Conservation (phyloP, 2,113 vertebrate genomes). For the Pandion haliaetus region DNA sequence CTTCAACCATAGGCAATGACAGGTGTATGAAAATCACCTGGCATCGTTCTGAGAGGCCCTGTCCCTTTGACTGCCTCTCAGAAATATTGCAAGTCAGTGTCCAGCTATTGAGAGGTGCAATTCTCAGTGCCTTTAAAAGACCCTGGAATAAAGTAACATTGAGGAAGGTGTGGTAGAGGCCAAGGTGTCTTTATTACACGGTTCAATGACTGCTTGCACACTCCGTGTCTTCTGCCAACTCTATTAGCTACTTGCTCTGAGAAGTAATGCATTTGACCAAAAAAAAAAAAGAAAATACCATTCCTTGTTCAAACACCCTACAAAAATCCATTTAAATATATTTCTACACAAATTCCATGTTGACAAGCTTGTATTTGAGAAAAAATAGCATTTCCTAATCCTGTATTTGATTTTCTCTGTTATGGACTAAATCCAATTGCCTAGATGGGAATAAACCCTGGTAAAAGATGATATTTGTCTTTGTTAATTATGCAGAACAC, state of each 20-base stretch:
- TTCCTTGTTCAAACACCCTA: not conserved
- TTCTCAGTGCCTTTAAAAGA: not conserved
- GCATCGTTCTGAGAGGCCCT: not conserved
- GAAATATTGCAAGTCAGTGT: not conserved
- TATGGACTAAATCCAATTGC: slow-evolving; percentile 29
- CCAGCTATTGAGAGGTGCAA: not conserved
- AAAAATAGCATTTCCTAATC: slow-evolving; percentile 51
- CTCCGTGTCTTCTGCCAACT: not conserved
- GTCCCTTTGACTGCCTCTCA: not conserved
- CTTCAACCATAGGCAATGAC: not conserved
- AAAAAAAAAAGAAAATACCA: not conserved
- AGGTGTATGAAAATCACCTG: not conserved
- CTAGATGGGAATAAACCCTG: slow-evolving; percentile 8
- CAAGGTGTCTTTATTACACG: not conserved
- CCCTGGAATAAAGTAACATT: not conserved
- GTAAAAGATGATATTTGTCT: slow-evolving; percentile 46
- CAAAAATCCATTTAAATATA: slow-evolving; percentile 23
- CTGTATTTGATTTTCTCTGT: slow-evolving; percentile 30
- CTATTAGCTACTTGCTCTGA: not conserved
- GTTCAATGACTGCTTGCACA: not conserved
- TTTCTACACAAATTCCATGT: slow-evolving; percentile 7
- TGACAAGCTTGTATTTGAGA: slow-evolving; percentile 28
- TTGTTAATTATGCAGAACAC: slow-evolving; percentile 28
- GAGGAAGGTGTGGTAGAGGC: not conserved
- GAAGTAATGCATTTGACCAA: not conserved